Base-by-base conservation (phyloP, 2,113 vertebrate genomes). In the Rhea pennata region DNA sequence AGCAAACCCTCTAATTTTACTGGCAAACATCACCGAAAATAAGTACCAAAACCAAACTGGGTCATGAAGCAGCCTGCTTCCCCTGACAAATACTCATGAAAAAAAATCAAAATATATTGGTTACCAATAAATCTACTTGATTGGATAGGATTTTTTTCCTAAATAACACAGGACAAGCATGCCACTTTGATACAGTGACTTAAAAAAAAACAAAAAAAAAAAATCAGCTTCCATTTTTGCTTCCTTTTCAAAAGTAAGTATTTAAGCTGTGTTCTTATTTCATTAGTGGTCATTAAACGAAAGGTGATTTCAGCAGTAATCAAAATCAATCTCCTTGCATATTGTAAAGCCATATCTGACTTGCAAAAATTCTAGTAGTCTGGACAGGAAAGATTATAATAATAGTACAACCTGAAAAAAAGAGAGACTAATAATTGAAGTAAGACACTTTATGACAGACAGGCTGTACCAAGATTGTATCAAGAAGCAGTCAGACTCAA, bases 391-490 rank as follows among this genome's bases (percentile, higher is more conserved):
- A 12, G 29, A 83, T 69, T n/a, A 90, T 54, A 88, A 73, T 65
- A 10, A 23, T 17, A 66, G 15, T 3, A 17, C 4, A 75, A 84
- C 6, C 0, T 33, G 14, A 67, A 93, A 66, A 72, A 84, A 77
- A 1, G 36, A 11, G 20, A 83, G 20, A 62, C 44, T 27, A 80
- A 33, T 62, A 14, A 75, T 86, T 77, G 26, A 72, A 82, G n/a
- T 2, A 92, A 20, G 33, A 73, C 15, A 66, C 44, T 74, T 96
- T 80, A 86, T 14, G n/a, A 74, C n/a, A 84, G 70, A 59, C n/a
- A 64, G 19, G 0, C 0, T 5, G 21, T 51, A 78, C 19, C 2
- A 0, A 93, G 69, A 67, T 17, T 9, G 33, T 20, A 92, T 59
- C 48, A 83, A 78, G 88, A 80, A 54, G 39, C 36, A 0, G 0